These are phyloP conservation scores for Psilopsiagon aymara DNA, from an alignment of 2,113 vertebrate genomes.

Conservation along the genomic window DNA sequence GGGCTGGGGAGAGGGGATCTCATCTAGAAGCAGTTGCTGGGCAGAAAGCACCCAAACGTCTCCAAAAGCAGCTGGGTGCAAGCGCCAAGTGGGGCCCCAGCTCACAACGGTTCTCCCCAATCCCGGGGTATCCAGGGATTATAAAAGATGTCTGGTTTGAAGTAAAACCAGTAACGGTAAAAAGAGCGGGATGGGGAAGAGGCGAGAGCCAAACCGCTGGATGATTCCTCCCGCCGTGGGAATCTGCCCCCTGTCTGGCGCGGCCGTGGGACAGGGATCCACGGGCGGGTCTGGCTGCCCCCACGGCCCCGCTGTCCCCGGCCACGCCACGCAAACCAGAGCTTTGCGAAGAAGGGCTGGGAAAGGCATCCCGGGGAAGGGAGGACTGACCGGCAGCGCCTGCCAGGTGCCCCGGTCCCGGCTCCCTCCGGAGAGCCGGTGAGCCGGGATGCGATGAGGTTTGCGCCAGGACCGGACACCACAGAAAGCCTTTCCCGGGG, in stretches of 20 bases:
- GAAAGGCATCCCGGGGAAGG: not conserved
- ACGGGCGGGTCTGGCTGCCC: not conserved
- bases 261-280: not conserved
- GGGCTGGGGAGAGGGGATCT: not conserved
- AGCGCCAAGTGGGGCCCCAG: not conserved
- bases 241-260: not conserved
- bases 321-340: not conserved
- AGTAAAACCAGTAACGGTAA: not conserved
- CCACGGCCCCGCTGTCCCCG: not conserved
- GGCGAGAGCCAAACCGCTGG: not conserved
- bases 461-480: not conserved
- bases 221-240: too few species aligned
- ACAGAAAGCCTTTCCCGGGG: not conserved
- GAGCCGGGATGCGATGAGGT: not conserved
- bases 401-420: not conserved
- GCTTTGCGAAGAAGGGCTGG: not conserved
- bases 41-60: not conserved
- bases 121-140: not conserved
- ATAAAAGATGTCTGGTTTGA: not conserved
- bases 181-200: not conserved
- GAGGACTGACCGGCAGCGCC: not conserved
- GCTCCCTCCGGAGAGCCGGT: not conserved
- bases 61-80: not conserved
- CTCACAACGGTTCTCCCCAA: fast-evolving
- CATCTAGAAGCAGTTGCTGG: not conserved